Base-by-base conservation (phyloP, 2,797 vertebrate genomes). In the Anolis apletophallus region DNA sequence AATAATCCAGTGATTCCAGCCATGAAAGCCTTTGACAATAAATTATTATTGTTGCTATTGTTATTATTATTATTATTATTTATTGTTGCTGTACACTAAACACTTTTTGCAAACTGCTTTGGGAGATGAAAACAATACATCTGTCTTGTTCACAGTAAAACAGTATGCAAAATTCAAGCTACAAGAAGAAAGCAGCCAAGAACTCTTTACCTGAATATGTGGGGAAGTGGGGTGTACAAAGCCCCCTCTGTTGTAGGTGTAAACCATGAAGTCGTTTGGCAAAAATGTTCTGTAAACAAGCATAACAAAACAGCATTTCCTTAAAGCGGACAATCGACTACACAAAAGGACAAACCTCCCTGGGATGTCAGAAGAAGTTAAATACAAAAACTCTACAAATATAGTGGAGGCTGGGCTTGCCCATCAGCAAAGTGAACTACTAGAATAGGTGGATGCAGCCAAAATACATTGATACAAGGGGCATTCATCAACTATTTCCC, bases 231-330 rank as follows among this genome's bases (percentile, higher is more conserved):
- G 64, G 19, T 0, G 54, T 12, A 72, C 10, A 67, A 88, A 46
- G 2, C 80, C 92, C 3, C 68, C n/a, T 75, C 82, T 0, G 0
- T 40, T n/a, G 1, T 85, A 81, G 0, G 2, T 0, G 0, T 89
- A 93, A 29, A 91, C 36, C 59, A 52, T 89, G 78, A 95, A 95
- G 8, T 88, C 81, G 0, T 91, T 84, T 0, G 94, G n/a, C 46
- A 95, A 16, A 88, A 94, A 94, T n/a, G 7, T 1, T 0, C 94
- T 95, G 1, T 16, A 12, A 86, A 67, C 9, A 82, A 19, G 85
- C 67, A 83, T 32, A 79, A 52, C 46, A 54, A 79, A 71, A 81
- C 14, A 2, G 1, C 61, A 69, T 23, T 46, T n/a, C 57, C 59
- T 0, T 14, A 72, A 50, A 84, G 74, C 26, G 34, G 21, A 61